Evolutionary conservation across 2,888 invertebrate genomes (phyloP).

Genomic region (Tenthredo amoena): DNA sequence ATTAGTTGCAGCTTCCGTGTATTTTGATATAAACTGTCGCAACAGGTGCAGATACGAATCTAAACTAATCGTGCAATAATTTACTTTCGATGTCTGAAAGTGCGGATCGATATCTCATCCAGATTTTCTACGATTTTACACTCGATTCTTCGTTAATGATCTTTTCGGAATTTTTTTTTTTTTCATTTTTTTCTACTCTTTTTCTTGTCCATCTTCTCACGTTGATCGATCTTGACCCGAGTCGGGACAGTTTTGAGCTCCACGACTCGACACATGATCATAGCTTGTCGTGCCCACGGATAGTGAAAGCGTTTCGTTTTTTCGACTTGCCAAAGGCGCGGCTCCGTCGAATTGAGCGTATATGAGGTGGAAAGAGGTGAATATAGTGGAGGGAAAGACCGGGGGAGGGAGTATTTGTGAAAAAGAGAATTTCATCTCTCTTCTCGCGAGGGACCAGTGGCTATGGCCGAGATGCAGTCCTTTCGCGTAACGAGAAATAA

Average conservation of each 20-base stretch:
- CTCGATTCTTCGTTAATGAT: neutral
- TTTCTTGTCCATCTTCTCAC: neutral
- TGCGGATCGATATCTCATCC: neutral
- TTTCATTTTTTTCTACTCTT: neutral
- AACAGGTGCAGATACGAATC: neutral
- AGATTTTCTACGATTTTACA: neutral
- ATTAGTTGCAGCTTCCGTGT: neutral
- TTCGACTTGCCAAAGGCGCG: conserved; percentile 37
- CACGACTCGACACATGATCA: neutral
- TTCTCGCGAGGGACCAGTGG: neutral
- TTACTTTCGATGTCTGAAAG: neutral
- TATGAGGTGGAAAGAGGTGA: neutral
- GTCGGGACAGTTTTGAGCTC: neutral
- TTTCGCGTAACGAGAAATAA: conserved; percentile 46
- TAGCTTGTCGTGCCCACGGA: neutral
- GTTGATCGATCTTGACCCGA: conserved; percentile 43
- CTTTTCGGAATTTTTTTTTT: neutral
- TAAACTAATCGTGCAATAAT: neutral
- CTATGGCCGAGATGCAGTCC: conserved; percentile 21
- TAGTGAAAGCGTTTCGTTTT: conserved; percentile 50
- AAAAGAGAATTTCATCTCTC: conserved; percentile 39
- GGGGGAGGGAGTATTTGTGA: neutral
- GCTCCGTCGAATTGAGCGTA: conserved; percentile 9
- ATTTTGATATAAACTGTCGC: neutral
- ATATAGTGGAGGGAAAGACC: neutral